phyloP scores from a whole-genome alignment of 1,140 invertebrate genomes.

The Platyura marginata region DNA sequence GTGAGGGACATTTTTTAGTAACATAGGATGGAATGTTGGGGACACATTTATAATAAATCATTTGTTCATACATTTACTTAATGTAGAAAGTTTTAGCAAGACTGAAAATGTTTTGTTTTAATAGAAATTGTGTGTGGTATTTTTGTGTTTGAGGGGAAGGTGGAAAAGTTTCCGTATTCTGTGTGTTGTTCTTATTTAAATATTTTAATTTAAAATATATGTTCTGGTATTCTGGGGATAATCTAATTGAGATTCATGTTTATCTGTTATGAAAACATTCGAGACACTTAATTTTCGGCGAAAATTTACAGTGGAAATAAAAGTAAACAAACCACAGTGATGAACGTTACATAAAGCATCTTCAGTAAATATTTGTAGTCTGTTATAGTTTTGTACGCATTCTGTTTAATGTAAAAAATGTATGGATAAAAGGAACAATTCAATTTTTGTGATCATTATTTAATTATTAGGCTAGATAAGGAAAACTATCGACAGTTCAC shows the following conservation, averaged over 20 bases:
- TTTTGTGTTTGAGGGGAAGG: neutral
- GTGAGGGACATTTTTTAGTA: neutral
- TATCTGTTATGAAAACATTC: no score
- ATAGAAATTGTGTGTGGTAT: neutral
- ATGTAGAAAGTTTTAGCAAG: neutral
- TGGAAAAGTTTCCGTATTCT: neutral
- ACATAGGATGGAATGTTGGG: neutral
- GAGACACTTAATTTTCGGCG: no score
- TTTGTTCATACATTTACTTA: neutral
- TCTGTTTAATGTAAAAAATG: no score
- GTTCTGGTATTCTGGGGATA: neutral
- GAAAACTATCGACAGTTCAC: no score
- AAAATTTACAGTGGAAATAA: no score
- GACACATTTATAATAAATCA: neutral
- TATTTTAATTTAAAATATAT: neutral
- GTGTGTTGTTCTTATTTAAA: neutral
- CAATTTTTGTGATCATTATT: no score
- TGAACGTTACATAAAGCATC: no score
- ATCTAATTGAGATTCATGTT: neutral
- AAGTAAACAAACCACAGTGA: no score
- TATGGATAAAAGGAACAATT: no score
- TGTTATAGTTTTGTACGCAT: no score
- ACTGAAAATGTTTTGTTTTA: neutral
- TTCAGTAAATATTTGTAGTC: no score
- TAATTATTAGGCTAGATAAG: no score